phyloP scores from a whole-genome alignment of 2,113 vertebrate genomes.

The Lamprologus lemairii region DNA sequence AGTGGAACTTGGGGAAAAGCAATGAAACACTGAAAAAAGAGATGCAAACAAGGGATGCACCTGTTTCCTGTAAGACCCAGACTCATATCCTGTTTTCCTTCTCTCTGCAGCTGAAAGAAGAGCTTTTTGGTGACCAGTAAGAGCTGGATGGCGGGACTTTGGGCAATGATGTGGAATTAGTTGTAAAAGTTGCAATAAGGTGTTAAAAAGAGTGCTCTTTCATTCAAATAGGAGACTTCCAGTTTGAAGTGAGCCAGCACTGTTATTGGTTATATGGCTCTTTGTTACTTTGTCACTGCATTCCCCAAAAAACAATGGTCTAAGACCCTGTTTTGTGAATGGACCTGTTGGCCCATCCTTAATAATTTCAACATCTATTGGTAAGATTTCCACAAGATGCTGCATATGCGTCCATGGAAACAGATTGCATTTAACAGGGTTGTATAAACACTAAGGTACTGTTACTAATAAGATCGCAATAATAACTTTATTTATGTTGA shows the following conservation, averaged over 20 bases:
- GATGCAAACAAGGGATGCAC: not conserved
- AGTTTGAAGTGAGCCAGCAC: not conserved
- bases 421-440: not conserved
- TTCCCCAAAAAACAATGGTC: not conserved
- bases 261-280: not conserved
- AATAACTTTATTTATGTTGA: not conserved
- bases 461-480: not conserved
- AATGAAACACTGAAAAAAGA: not conserved
- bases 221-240: not conserved
- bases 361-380: not conserved
- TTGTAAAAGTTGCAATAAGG: not conserved
- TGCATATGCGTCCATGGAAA: accelerated
- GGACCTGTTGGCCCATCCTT: not conserved
- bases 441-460: not conserved
- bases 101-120: not conserved
- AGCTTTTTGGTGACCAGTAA: not conserved
- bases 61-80: conserved; percentile 26
- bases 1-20: not conserved
- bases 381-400: not conserved
- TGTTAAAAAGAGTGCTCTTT: not conserved
- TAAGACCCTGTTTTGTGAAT: not conserved
- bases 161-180: not conserved
- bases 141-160: not conserved
- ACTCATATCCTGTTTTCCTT: conserved; percentile 26
- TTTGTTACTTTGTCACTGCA: not conserved